Base-by-base conservation (phyloP, 2,113 vertebrate species). In the Scalopus aquaticus region DNA sequence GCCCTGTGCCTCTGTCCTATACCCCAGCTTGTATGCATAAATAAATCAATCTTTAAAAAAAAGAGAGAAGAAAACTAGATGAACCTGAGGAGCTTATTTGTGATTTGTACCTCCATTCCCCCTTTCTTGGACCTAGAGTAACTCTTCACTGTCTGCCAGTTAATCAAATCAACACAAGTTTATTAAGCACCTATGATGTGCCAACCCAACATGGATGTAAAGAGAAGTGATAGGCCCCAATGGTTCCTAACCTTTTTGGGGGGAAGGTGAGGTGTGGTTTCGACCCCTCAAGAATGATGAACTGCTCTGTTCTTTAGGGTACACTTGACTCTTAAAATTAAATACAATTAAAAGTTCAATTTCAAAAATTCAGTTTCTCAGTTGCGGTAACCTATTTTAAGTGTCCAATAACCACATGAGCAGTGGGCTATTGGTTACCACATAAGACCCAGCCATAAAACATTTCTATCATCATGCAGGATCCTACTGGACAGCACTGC, bases 51-150 rank as follows among this genome's bases (percentile, higher is more conserved):
- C n/a, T n/a, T n/a, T n/a, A n/a, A n/a, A n/a, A n/a, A n/a, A n/a
- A n/a, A n/a, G n/a, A 87, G 70, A 88, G 91, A 89, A 87, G 24
- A 73, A 90, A 86, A 93, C 30, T 20, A 67, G 42, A 46, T 51
- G 60, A 91, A 80, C 12, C 67, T 30, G 32, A 81, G n/a, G 42
- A 95, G 4, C 11, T 12, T 16, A 32, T 78, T 65, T 82, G 30
- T 42, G 35, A 80, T 81, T 96, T 44, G n/a, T n/a, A n/a, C n/a
- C n/a, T n/a, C n/a, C n/a, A n/a, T n/a, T n/a, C n/a, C n/a, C 39
- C 54, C 81, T 86, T 90, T 83, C 80, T 9, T 88, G 72, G 62
- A 91, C 24, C 37, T 69, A 85, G 42, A 84, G 17, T 60, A 80
- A 76, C 9, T 88, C 64, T 76, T 95, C 35, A 60, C 73, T 69